Base-by-base conservation (phyloP, 2,888 invertebrate species). In the Andrena marginata region DNA sequence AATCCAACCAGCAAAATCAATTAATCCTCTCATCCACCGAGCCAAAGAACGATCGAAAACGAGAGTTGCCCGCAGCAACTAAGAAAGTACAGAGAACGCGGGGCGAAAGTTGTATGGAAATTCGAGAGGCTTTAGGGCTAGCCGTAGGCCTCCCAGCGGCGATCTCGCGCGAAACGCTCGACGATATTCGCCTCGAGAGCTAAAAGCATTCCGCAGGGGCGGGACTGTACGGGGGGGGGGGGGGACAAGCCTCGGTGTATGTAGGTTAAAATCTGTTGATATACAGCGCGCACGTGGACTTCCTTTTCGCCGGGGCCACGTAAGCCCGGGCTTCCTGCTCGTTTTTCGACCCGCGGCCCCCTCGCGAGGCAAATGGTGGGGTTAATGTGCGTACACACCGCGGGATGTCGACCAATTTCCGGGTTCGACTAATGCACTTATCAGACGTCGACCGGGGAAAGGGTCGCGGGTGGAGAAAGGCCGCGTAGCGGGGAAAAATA, bases 371-470 rank as follows among this genome's bases (percentile, higher is more conserved):
- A 71, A 81, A 85, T 77, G 72, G 85, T 75, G 77, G 84, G 86
- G 87, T 87, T 89, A 89, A 91, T 87, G 89, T 70, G 83, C 84
- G 84, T 79, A 87, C 81, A 87, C 87, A 84, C 88, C 71, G 82
- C 84, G 87, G 85, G 91, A 87, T 85, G 87, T 87, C 90, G 75
- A 90, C 84, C 90, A 89, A 90, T 90, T 90, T 91, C 90, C 90
- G 85, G 90, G 87, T 89, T 76, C 79, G 62, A 77, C 79, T 87
- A 87, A 89, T 87, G 85, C 82, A 84, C 85, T 88, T 84, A 85
- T 87, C 87, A 77, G 80, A 65, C 79, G 29, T 76, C 76, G 64
- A 16, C n/a, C 35, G 23, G 67, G 71, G 77, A 79, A 85, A 73
- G 76, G 73, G 77, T 59, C 79, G 71, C 26, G 62, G 62, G 60